These are phyloP conservation scores for Pseudobourletiella spinata DNA, from an alignment of 1,140 invertebrate genomes.

Conservation along the genomic window DNA sequence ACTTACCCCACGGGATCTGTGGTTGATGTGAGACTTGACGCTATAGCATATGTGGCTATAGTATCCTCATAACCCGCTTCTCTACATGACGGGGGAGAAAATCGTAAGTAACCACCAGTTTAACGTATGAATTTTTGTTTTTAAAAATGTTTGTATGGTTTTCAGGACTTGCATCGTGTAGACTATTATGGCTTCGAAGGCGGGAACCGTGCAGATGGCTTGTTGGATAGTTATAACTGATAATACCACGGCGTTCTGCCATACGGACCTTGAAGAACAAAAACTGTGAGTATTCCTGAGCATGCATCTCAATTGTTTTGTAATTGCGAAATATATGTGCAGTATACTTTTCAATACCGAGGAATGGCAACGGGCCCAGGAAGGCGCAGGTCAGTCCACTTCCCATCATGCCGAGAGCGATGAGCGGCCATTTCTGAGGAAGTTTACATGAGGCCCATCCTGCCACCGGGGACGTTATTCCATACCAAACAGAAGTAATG, in stretches of 20 bases:
- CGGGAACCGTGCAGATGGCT: neutral
- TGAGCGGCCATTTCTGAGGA: neutral
- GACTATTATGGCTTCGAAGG: neutral
- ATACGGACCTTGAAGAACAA: neutral
- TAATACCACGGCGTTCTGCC: neutral
- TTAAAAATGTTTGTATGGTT: too few relatives aligned
- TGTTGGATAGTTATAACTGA: neutral
- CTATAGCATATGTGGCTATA: neutral
- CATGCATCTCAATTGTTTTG: neutral
- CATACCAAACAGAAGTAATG: neutral
- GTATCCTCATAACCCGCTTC: neutral
- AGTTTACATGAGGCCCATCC: neutral
- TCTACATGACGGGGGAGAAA: too few relatives aligned
- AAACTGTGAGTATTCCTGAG: too few relatives aligned
- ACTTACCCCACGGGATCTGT: too few relatives aligned
- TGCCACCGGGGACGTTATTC: neutral
- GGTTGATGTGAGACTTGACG: too few relatives aligned
- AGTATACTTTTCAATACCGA: neutral
- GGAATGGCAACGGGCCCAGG: neutral
- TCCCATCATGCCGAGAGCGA: neutral
- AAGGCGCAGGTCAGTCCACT: neutral
- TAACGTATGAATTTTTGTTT: too few relatives aligned
- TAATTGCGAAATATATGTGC: neutral
- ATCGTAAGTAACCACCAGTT: too few relatives aligned
- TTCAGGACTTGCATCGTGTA: too few relatives aligned